These are phyloP conservation scores for Pseudochaenichthys georgianus DNA, from an alignment of 2,797 vertebrate genomes.

Conservation along the genomic window DNA sequence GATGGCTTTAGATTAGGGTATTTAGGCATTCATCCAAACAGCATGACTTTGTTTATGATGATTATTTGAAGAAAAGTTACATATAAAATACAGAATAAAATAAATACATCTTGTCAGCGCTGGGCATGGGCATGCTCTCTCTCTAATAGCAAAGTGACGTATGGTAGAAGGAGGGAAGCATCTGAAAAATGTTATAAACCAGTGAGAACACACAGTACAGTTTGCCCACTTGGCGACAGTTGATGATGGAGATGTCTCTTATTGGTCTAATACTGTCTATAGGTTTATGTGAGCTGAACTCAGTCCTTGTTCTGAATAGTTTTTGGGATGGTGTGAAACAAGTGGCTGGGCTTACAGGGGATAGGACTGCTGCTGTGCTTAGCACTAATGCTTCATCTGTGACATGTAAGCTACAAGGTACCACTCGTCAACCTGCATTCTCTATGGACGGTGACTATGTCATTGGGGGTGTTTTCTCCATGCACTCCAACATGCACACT, in stretches of 20 bases:
- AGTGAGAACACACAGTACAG: constrained; percentile 6
- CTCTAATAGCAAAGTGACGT: neutral
- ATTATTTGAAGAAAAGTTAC: too few species aligned
- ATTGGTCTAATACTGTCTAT: constrained; percentile 29
- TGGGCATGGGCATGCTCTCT: neutral
- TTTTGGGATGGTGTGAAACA: constrained; percentile 8
- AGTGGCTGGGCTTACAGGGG: neutral
- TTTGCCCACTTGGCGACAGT: neutral
- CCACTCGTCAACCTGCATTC: constrained; percentile 34
- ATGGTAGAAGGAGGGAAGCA: constrained; percentile 1
- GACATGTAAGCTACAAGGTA: constrained; percentile 47
- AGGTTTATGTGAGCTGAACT: constrained; percentile 28
- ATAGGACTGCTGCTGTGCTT: neutral
- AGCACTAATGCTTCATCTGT: constrained; percentile 1
- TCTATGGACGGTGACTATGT: constrained; percentile 64
- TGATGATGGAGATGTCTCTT: constrained; percentile 34
- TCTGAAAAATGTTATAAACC: constrained; percentile 43
- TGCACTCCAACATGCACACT: constrained; percentile 58
- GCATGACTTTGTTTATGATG: neutral
- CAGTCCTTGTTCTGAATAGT: constrained; percentile 4
- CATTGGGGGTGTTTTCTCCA: constrained; percentile 68
- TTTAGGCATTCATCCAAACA: neutral
- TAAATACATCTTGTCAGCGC: neutral
- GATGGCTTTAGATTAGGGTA: too few species aligned
- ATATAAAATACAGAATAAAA: too few species aligned